These are phyloP conservation scores for Sebastolobus alascanus DNA, from an alignment of 2,797 vertebrate species.

Conservation along the genomic window DNA sequence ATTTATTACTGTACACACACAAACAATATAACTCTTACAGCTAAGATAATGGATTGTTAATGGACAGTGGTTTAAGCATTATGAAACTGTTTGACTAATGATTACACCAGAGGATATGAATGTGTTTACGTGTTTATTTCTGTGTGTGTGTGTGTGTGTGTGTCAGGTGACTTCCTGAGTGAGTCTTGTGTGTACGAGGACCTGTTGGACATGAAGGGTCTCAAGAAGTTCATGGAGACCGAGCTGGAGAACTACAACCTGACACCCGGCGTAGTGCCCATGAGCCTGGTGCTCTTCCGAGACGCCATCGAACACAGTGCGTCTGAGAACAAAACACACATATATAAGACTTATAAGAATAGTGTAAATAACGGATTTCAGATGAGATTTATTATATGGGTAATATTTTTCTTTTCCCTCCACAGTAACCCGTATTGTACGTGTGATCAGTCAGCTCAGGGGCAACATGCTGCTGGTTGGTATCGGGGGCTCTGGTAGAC, in stretches of 20 bases:
- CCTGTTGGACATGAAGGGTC: slow-evolving; percentile 82
- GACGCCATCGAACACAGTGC: slow-evolving; percentile 92
- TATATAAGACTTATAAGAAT: background rate
- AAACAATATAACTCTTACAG: background rate
- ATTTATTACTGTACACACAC: background rate
- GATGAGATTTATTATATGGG: background rate
- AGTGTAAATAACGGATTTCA: background rate
- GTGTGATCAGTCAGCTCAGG: slow-evolving; percentile 91
- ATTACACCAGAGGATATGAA: background rate
- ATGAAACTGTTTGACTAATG: background rate
- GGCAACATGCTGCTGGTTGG: slow-evolving; percentile 94
- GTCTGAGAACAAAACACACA: slow-evolving; percentile 2
- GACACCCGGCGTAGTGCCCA: slow-evolving; percentile 84
- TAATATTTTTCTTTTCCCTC: slow-evolving; percentile 23
- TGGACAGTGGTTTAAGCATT: background rate
- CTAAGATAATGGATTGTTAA: background rate
- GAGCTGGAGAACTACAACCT: slow-evolving; percentile 89
- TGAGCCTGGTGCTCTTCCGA: slow-evolving; percentile 90
- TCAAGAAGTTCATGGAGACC: slow-evolving; percentile 89
- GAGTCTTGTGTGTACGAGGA: slow-evolving; percentile 89
- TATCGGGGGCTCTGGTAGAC: slow-evolving; percentile 91
- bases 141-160: slow-evolving; percentile 16
- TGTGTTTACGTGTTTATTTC: slow-evolving; percentile 8
- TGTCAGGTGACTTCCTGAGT: slow-evolving; percentile 89
- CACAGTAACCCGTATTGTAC: slow-evolving; percentile 85